Evolutionary conservation across 2,888 invertebrate species (phyloP).

Genomic region (Doris montereyensis): DNA sequence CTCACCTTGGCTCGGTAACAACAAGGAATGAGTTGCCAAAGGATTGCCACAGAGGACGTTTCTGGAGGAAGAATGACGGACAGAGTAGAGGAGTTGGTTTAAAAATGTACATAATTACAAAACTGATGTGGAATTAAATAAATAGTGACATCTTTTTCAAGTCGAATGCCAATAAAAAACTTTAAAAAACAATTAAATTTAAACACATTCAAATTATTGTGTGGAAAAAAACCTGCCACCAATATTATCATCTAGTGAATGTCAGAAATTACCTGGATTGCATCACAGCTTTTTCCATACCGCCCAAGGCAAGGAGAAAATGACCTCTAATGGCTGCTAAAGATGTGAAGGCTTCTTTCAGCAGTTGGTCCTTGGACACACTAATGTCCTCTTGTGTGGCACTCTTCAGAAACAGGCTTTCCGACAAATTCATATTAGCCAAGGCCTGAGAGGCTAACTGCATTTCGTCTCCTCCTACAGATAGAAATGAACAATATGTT

Average conservation of each 20-base stretch:
- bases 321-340: constrained; percentile 56
- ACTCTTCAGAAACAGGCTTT: constrained; percentile 51
- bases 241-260: too few species aligned
- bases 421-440: constrained; percentile 50
- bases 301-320: constrained; percentile 57
- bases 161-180: too few species aligned
- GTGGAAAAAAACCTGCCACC: too few species aligned
- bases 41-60: constrained; percentile 18
- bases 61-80: constrained; percentile 1
- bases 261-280: too few species aligned
- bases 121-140: too few species aligned
- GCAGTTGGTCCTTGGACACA: constrained; percentile 51
- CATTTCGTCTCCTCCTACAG: constrained; percentile 42
- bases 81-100: too few species aligned
- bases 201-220: too few species aligned
- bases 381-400: constrained; percentile 56
- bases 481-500: not conserved
- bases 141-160: too few species aligned
- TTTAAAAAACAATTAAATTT: too few species aligned
- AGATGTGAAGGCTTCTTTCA: constrained; percentile 47
- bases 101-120: too few species aligned
- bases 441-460: constrained; percentile 48
- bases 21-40: constrained; percentile 34
- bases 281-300: constrained; percentile 50
- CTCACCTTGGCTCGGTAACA: constrained; percentile 50